phyloP scores from a whole-genome alignment of 2,797 vertebrate species.

The Cetoscarus ocellatus region DNA sequence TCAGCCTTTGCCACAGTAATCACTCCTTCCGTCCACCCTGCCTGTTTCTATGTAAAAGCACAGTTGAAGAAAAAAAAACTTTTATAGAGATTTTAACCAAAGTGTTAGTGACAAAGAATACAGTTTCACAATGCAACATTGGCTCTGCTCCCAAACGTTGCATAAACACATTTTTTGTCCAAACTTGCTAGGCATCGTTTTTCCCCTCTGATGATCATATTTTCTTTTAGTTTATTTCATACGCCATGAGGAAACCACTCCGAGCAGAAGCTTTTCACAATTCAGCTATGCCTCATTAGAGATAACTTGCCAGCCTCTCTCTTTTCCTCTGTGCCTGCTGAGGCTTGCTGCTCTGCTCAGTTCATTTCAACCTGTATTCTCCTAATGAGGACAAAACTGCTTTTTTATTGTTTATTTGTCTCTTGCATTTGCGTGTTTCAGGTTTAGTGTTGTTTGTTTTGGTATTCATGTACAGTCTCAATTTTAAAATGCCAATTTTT shows the following conservation, averaged over 20 bases:
- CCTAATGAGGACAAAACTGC: slow-evolving; percentile 38
- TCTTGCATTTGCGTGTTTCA: slow-evolving; percentile 5
- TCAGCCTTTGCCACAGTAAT: not conserved
- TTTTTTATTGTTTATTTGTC: slow-evolving; percentile 52
- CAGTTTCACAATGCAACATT: slow-evolving; percentile 31
- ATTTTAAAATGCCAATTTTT: slow-evolving; percentile 3
- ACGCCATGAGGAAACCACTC: slow-evolving; percentile 4
- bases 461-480: slow-evolving; percentile 6
- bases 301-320: slow-evolving; percentile 6
- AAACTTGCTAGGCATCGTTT: not conserved
- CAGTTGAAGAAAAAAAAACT: not conserved
- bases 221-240: slow-evolving; percentile 2
- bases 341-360: slow-evolving; percentile 34
- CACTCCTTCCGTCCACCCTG: not conserved
- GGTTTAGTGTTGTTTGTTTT: slow-evolving; percentile 26
- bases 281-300: slow-evolving; percentile 39
- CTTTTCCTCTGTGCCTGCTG: slow-evolving; percentile 32
- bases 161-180: slow-evolving; percentile 5
- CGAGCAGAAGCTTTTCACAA: slow-evolving; percentile 15
- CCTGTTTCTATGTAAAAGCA: not conserved
- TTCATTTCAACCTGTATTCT: slow-evolving; percentile 28
- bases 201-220: not conserved
- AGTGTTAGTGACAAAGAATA: slow-evolving; percentile 3
- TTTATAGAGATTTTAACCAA: slow-evolving; percentile 7
- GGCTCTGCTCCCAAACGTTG: slow-evolving; percentile 11